Evolutionary conservation across 2,888 invertebrate species (phyloP).

Genomic region (Urechis unicinctus): DNA sequence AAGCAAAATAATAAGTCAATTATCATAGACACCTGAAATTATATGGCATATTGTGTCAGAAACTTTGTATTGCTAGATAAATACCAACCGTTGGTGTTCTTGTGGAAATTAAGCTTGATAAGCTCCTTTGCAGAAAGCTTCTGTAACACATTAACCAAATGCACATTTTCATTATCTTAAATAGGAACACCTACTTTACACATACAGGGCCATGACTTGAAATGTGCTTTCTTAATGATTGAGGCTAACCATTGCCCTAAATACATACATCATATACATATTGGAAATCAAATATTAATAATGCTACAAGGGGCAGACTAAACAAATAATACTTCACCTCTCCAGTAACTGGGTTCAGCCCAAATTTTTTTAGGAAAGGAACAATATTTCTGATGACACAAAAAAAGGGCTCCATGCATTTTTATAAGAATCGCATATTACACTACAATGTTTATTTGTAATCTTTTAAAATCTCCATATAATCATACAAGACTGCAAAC

Average conservation of each 20-base stretch:
- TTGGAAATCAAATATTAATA: too few species aligned
- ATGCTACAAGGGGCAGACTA: neutral
- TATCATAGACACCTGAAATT: neutral
- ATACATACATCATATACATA: too few species aligned
- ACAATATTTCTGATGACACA: constrained; percentile 60
- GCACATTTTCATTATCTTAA: too few species aligned
- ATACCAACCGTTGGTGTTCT: constrained; percentile 63
- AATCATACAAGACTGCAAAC: neutral
- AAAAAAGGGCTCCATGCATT: neutral
- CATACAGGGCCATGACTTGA: too few species aligned
- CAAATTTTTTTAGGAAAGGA: constrained; percentile 82
- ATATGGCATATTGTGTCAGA: neutral
- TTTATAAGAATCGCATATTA: neutral
- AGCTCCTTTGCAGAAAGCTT: constrained; percentile 75
- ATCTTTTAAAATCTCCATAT: neutral
- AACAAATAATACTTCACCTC: constrained; percentile 55
- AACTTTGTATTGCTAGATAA: neutral
- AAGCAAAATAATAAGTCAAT: neutral
- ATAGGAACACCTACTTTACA: too few species aligned
- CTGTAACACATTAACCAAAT: constrained; percentile 53
- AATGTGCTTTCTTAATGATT: too few species aligned
- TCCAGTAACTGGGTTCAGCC: constrained; percentile 89
- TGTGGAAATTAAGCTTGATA: constrained; percentile 78
- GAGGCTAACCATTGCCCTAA: too few species aligned
- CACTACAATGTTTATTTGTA: neutral